Evolutionary conservation across 2,888 invertebrate species (phyloP), one percentile per base, ranked within the genome.

Genomic region (Pyrocoelia pectoralis): DNA sequence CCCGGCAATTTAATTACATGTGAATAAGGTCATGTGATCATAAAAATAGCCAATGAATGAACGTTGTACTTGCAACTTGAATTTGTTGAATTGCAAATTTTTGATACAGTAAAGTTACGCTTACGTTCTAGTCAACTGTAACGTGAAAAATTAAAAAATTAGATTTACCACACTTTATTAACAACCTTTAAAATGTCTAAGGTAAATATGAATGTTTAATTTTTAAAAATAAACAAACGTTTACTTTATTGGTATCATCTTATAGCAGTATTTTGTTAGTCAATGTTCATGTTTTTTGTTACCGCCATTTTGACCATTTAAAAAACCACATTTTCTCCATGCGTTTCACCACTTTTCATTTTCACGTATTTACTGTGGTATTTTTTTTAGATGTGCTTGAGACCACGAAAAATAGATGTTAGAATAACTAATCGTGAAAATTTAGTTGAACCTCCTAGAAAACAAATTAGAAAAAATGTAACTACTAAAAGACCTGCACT

Each of bases 401-500:
- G 68, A 59, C 68, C 61, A 54, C 56, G 64, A 40, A 56, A 52
- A 19, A 14, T 50, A 19, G 66, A 56, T 48, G 19, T 38, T 61
- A 15, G 33, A 2, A 24, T 40, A 14, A 13, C 41, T 14, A 65
- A 69, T 52, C 67, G 68, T 56, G 72, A 74, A 67, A 74, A 75
- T 58, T 38, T 67, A 13, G 68, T 61, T 29, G 61, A 12, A 48
- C 52, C 51, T 56, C 61, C 33, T 62, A 71, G 58, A 19, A 70
- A 64, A 60, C 56, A 46, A 13, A 38, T 69, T 56, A 67, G 67
- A 24, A 33, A 48, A 43, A 67, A 61, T 51, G 54, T 54, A 14
- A 14, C 48, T 46, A 49, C 56, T 15, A 69, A 69, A 51, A 69
- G 77, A 65, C 64, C 73, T 13, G 76, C 75, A 10, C 65, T 78